These are phyloP conservation scores for Drosophila cracens DNA, from an alignment of 2,888 invertebrate genomes.

Conservation along the genomic window DNA sequence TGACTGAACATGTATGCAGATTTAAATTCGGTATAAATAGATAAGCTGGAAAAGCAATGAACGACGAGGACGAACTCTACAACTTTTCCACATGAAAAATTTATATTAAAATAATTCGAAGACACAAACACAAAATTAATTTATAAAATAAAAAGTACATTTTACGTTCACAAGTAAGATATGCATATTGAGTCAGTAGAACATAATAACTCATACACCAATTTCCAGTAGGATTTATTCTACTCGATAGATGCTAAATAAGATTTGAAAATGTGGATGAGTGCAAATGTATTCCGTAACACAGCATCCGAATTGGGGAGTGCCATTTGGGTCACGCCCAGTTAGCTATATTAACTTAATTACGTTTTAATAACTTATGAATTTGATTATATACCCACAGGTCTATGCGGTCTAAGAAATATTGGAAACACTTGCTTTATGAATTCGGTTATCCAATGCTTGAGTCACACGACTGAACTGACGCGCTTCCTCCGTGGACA, in stretches of 20 bases:
- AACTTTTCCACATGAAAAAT: background rate
- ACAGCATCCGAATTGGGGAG: slow-evolving; percentile 64
- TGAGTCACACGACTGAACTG: slow-evolving; percentile 85
- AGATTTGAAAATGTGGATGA: slow-evolving; percentile 25
- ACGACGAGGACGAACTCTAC: background rate
- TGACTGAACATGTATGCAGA: background rate
- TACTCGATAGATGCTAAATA: background rate
- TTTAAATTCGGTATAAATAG: background rate
- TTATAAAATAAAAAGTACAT: background rate
- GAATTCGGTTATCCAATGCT: slow-evolving; percentile 85
- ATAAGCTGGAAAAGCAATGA: background rate
- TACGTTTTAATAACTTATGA: slow-evolving; percentile 17
- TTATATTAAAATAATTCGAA: background rate
- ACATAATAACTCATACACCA: background rate
- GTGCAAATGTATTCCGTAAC: slow-evolving; percentile 17
- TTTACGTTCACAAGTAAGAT: background rate
- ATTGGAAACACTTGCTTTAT: slow-evolving; percentile 91
- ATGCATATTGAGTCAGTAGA: background rate
- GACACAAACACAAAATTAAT: background rate
- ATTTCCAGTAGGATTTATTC: background rate
- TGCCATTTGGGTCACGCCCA: slow-evolving; percentile 50
- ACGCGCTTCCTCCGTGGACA: slow-evolving; percentile 83
- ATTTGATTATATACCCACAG: slow-evolving; percentile 81
- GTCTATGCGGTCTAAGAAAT: slow-evolving; percentile 95
- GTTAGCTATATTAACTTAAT: slow-evolving; percentile 27